phyloP scores from a whole-genome alignment of 2,797 vertebrate species.

The Esox masquinongy region DNA sequence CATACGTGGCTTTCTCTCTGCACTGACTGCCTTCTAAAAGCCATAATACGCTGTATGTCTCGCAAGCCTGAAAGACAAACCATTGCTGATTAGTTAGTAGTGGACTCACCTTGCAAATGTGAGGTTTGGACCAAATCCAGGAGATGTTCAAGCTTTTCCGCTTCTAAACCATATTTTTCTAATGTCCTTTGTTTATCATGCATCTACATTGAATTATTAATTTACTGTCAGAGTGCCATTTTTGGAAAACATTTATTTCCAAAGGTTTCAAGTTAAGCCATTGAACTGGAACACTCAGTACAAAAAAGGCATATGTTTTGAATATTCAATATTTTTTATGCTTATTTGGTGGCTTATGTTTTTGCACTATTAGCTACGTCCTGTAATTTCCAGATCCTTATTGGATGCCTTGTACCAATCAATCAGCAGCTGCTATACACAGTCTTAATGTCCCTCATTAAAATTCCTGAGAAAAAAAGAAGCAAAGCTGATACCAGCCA shows the following conservation, averaged over 20 bases:
- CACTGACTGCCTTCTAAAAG: constrained; percentile 37
- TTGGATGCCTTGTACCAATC: constrained; percentile 18
- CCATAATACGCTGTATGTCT: constrained; percentile 26
- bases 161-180: constrained; percentile 41
- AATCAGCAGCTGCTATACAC: constrained; percentile 35
- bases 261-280: constrained; percentile 22
- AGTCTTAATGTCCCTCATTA: constrained; percentile 19
- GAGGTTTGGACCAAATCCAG: constrained; percentile 30
- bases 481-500: neutral
- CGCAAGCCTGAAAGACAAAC: constrained; percentile 17
- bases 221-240: constrained; percentile 36
- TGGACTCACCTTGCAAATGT: constrained; percentile 21
- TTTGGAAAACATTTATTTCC: constrained; percentile 24
- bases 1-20: constrained; percentile 14
- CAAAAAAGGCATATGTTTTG: constrained; percentile 22
- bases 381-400: constrained; percentile 8
- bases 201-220: constrained; percentile 23
- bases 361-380: constrained; percentile 55
- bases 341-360: constrained; percentile 27
- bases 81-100: constrained; percentile 10
- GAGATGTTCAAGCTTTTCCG: constrained; percentile 27
- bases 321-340: constrained; percentile 20
- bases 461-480: constrained; percentile 13
- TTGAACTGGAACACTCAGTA: constrained; percentile 44
- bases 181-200: constrained; percentile 27